Conservation (phyloP, 2,888 invertebrate genomes). For the Eupithecia pulchellata region DNA sequence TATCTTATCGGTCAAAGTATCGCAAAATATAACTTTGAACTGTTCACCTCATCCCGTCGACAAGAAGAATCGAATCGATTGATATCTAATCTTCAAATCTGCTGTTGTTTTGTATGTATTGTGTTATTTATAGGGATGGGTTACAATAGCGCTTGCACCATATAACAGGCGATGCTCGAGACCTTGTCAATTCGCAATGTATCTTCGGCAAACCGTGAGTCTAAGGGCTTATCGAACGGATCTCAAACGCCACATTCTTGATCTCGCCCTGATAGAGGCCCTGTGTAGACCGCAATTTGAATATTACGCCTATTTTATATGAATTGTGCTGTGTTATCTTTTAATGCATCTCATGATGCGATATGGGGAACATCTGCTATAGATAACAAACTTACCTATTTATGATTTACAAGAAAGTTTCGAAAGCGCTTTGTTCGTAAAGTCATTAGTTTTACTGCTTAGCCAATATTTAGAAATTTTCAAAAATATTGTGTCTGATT, state of each 20-base stretch:
- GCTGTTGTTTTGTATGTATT: constrained; percentile 67
- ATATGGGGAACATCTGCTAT: constrained; percentile 40
- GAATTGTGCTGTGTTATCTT: constrained; percentile 45
- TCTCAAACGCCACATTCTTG: constrained; percentile 72
- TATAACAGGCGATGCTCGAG: constrained; percentile 55
- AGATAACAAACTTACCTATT: not conserved
- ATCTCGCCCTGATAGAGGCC: constrained; percentile 55
- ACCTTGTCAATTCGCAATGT: constrained; percentile 74
- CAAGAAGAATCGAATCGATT: constrained; percentile 67
- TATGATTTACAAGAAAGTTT: constrained; percentile 25
- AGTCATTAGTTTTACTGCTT: constrained; percentile 42
- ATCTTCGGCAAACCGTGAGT: constrained; percentile 57
- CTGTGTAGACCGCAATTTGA: constrained; percentile 57
- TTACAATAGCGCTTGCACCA: constrained; percentile 46
- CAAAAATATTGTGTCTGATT: constrained; percentile 40
- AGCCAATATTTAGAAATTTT: constrained; percentile 48
- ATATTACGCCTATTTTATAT: constrained; percentile 51
- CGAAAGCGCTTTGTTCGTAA: constrained; percentile 25
- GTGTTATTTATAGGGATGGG: constrained; percentile 54
- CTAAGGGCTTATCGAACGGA: constrained; percentile 70
- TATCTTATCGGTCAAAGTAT: constrained; percentile 42
- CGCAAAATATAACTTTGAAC: constrained; percentile 56
- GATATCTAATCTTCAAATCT: constrained; percentile 78
- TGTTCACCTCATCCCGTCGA: constrained; percentile 61
- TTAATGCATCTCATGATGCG: constrained; percentile 41